Conservation (phyloP, 2,797 vertebrate species). For the Crenichthys baileyi region DNA sequence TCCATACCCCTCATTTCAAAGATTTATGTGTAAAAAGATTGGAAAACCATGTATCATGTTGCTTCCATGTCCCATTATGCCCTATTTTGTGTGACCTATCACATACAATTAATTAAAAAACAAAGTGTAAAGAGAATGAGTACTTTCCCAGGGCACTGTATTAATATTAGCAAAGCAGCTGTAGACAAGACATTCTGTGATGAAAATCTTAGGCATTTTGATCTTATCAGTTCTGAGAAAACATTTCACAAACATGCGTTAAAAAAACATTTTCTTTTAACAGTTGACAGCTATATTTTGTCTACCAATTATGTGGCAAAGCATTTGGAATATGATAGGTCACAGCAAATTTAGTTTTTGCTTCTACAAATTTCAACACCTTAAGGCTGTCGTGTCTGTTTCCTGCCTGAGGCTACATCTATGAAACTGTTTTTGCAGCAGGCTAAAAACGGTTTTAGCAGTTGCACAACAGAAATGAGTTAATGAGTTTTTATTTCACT, state of each 20-base stretch:
- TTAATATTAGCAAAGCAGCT: background rate
- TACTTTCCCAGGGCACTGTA: background rate
- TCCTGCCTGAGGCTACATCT: constrained; percentile 8
- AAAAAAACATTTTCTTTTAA: background rate
- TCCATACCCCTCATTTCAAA: background rate
- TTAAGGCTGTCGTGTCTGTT: background rate
- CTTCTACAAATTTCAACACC: background rate
- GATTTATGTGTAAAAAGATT: background rate
- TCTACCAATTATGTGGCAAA: rapidly evolving
- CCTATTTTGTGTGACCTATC: background rate
- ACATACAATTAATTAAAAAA: background rate
- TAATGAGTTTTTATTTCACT: background rate
- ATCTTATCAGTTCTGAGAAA: background rate
- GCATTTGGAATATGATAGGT: background rate
- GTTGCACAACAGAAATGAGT: background rate
- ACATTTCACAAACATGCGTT: rapidly evolving
- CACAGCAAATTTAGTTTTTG: background rate
- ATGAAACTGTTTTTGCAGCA: background rate
- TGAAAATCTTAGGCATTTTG: background rate
- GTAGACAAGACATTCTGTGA: background rate
- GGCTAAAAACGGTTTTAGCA: background rate
- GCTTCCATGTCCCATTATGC: background rate
- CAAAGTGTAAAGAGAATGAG: background rate
- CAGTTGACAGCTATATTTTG: background rate
- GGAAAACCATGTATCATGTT: background rate